phyloP scores from a whole-genome alignment of 1,140 invertebrate genomes.

The Wiebesia pumilae region DNA sequence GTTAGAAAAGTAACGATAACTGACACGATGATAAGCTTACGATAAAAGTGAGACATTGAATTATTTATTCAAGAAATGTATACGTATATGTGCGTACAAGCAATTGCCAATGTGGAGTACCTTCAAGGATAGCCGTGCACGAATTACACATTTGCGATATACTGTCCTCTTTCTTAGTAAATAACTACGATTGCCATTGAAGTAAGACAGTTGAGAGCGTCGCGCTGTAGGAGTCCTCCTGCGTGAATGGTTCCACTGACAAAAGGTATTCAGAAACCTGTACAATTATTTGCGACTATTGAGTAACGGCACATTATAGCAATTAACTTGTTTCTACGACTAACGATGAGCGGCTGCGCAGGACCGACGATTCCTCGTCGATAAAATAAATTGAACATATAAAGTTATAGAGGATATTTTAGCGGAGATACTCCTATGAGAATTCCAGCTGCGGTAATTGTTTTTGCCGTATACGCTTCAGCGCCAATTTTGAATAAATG shows the following conservation, averaged over 20 bases:
- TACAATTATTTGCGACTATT: conserved; percentile 43
- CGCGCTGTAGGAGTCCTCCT: neutral
- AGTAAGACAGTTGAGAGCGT: neutral
- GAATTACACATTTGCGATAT: conserved; percentile 22
- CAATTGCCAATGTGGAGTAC: conserved; percentile 34
- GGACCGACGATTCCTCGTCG: neutral
- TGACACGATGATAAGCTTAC: neutral
- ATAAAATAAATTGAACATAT: conserved; percentile 39
- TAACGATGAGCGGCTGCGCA: neutral
- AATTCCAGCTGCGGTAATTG: neutral
- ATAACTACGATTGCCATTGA: conserved; percentile 26
- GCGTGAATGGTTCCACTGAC: neutral
- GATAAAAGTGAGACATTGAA: neutral
- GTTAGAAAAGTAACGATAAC: neutral
- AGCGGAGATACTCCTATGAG: neutral
- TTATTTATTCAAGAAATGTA: conserved; percentile 19
- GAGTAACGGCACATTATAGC: conserved; percentile 44
- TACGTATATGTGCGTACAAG: neutral
- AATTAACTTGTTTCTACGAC: conserved; percentile 38
- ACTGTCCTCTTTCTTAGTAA: conserved; percentile 23
- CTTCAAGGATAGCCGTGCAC: neutral
- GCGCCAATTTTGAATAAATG: conserved; percentile 23
- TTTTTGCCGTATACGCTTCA: neutral
- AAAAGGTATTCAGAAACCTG: conserved; percentile 45
- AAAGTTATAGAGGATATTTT: conserved; percentile 6